Conservation (phyloP, 2,888 invertebrate species). For the Caenorhabditis japonica region DNA sequence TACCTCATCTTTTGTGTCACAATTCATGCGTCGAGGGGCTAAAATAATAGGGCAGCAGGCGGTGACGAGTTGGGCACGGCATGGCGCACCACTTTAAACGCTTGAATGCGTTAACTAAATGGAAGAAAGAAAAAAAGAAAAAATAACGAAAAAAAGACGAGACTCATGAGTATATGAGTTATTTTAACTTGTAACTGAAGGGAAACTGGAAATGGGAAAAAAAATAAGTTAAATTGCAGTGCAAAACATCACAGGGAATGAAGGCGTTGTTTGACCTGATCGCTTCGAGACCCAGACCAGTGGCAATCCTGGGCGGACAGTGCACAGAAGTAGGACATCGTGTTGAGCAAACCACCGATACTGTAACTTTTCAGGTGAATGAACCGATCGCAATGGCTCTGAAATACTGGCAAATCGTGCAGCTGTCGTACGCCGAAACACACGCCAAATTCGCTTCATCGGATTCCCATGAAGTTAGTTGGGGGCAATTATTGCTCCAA, state of each 20-base stretch:
- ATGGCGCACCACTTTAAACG: slow-evolving; percentile 50
- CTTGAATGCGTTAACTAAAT: slow-evolving; percentile 53
- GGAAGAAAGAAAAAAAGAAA: slow-evolving; percentile 28
- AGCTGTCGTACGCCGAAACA: slow-evolving; percentile 75
- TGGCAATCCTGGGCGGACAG: slow-evolving; percentile 75
- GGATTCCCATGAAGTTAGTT: slow-evolving; percentile 68
- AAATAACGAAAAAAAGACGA: slow-evolving; percentile 9
- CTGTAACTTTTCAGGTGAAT: slow-evolving; percentile 72
- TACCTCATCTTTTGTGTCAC: slow-evolving; percentile 43
- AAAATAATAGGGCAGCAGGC: slow-evolving; percentile 51
- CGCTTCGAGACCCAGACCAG: slow-evolving; percentile 65
- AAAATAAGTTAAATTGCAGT: slow-evolving; percentile 58
- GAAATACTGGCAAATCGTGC: slow-evolving; percentile 95
- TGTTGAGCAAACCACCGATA: background rate
- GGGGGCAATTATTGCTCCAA: slow-evolving; percentile 3
- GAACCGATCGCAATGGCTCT: slow-evolving; percentile 76
- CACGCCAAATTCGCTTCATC: slow-evolving; percentile 75
- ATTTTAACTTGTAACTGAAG: slow-evolving; percentile 20
- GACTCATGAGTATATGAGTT: slow-evolving; percentile 3
- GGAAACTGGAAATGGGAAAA: background rate
- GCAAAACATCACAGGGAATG: slow-evolving; percentile 75
- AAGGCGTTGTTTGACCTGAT: slow-evolving; percentile 75
- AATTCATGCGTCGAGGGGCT: slow-evolving; percentile 32
- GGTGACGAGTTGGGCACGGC: too few species aligned
- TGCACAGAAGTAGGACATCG: slow-evolving; percentile 65